Percentiles rank a stretch among this genome's conserved stretches.
Conservation (phyloP, 2,888 invertebrate genomes). For the Poecilobothrus nobilitatus region DNA sequence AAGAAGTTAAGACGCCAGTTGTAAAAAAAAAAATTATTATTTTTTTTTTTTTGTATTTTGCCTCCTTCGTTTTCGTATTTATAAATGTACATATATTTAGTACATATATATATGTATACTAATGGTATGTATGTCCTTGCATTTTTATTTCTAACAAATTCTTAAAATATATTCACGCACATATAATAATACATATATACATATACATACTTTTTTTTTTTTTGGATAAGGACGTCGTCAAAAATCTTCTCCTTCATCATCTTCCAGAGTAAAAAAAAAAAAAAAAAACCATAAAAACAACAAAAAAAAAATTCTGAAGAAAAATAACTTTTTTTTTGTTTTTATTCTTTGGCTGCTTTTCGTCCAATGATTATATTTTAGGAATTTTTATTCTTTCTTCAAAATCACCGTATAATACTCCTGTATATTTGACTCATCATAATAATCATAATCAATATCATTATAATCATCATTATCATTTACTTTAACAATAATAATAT, state of each 20-base stretch:
- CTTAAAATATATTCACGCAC: background rate
- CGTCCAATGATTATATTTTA: no score
- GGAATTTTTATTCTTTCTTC: no score
- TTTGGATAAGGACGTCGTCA: background rate
- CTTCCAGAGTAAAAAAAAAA: background rate
- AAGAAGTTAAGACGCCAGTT: constrained; percentile 6
- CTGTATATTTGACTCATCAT: background rate
- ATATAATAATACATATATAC: background rate
- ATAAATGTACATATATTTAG: background rate
- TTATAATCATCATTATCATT: background rate
- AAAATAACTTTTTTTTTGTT: background rate
- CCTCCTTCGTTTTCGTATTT: background rate
- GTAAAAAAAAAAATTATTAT: background rate
- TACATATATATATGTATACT: no score
- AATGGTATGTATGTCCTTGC: no score
- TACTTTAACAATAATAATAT: background rate
- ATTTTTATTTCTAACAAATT: no score
- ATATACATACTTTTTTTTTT: no score
- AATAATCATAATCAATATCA: background rate
- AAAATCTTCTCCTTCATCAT: background rate
- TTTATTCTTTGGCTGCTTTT: background rate
- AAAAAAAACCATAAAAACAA: no score
- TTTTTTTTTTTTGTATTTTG: background rate
- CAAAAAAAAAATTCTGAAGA: no score
- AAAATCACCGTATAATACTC: no score